Evolutionary conservation across 2,888 invertebrate species (phyloP).

Genomic region (Pachycephus smyrnensis): DNA sequence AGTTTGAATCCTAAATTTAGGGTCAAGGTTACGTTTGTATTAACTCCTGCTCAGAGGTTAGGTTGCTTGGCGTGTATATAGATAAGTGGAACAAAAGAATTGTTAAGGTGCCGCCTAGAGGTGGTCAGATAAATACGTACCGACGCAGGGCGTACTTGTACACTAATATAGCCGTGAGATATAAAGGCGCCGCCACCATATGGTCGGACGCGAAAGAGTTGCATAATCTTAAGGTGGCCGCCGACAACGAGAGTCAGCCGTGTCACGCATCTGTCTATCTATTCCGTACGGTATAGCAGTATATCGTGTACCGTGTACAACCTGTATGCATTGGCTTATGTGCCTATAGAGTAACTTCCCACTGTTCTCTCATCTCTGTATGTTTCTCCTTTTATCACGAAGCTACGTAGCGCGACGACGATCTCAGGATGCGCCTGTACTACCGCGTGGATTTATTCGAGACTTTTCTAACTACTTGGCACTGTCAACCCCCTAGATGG

Average conservation of each 20-base stretch:
- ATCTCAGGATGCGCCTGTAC: not conserved
- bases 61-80: not conserved
- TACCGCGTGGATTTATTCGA: not conserved
- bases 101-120: not conserved
- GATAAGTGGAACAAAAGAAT: not conserved
- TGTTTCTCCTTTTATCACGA: not conserved
- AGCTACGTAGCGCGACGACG: not conserved
- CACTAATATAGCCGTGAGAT: conserved; percentile 48
- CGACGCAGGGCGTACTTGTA: conserved; percentile 35
- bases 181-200: conserved; percentile 61
- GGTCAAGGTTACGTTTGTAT: not conserved
- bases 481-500: conserved; percentile 9
- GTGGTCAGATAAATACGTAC: not conserved
- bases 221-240: conserved; percentile 52
- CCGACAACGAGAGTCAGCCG: conserved; percentile 34
- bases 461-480: not conserved
- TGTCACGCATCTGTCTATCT: conserved; percentile 60
- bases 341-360: not conserved
- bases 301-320: not conserved
- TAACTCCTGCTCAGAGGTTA: not conserved
- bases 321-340: not conserved
- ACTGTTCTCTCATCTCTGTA: not conserved
- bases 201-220: conserved; percentile 47
- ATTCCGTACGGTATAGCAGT: conserved; percentile 6
- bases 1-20: not conserved